Evolutionary conservation across 2,113 vertebrate genomes (phyloP).

Genomic region (Microcebus griseorufus): DNA sequence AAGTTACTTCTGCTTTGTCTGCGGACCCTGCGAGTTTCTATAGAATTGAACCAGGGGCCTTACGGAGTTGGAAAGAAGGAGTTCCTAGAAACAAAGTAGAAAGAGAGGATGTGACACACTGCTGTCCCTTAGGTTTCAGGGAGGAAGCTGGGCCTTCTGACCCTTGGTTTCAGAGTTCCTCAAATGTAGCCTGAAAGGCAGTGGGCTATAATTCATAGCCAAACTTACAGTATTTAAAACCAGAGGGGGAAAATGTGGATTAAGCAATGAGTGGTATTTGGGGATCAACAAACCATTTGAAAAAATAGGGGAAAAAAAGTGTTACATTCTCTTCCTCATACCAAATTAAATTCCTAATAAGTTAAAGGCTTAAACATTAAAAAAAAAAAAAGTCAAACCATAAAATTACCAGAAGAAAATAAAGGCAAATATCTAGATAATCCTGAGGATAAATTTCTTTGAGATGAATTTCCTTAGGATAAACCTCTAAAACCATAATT

Average conservation of each 20-base stretch:
- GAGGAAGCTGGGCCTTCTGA: neutral
- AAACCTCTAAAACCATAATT: neutral
- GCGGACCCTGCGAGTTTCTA: neutral
- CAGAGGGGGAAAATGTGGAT: neutral
- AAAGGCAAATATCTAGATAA: constrained; percentile 13
- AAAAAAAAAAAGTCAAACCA: neutral
- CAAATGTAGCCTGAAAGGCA: neutral
- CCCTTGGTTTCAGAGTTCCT: neutral
- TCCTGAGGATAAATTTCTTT: neutral
- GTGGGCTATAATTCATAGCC: neutral
- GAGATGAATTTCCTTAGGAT: neutral
- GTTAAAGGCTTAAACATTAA: neutral
- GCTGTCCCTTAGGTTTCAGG: neutral
- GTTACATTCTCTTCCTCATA: neutral
- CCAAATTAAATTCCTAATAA: constrained; percentile 35
- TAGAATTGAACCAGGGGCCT: neutral
- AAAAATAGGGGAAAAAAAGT: neutral
- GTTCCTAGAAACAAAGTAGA: neutral
- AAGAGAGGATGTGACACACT: constrained; percentile 15
- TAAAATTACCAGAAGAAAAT: constrained; percentile 18
- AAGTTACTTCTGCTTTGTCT: constrained; percentile 49
- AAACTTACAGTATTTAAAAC: neutral
- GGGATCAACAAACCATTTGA: neutral
- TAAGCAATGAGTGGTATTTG: neutral
- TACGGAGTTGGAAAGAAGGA: constrained; percentile 25